Evolutionary conservation across 2,888 invertebrate genomes (phyloP), one percentile per base, ranked within the genome.

Genomic region (Gymnoscelis rufifasciata): DNA sequence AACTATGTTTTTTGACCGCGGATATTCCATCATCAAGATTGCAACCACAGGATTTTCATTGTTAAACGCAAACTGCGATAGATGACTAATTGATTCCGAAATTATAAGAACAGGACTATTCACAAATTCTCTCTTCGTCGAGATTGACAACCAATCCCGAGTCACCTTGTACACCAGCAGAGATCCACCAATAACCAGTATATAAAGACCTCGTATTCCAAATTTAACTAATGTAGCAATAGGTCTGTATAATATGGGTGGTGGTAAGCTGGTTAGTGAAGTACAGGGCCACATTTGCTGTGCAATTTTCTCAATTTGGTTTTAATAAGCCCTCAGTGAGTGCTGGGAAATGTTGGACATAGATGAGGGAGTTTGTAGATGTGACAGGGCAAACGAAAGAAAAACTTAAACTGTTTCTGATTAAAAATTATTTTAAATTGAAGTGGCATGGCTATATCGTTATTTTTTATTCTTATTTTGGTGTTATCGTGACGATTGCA

Each of bases 241-340:
- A 54, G 73, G 42, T 71, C 76, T 54, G 53, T 51, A 48, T 52
- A 57, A 43, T 48, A 38, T 68, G 69, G 75, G 13, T 5, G 7
- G 7, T 15, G 43, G 54, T 84, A 79, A 81, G 82, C 74, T 70
- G 70, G 83, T 83, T 84, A 83, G 67, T 61, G 59, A 73, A 74
- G 71, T 68, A 74, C 66, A 73, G 78, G 74, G 83, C 78, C 82
- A 78, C 84, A 86, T 87, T 87, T 83, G 86, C 81, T 68, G 72
- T 78, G 81, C 83, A 87, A 84, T 87, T 87, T 86, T 83, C 78
- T 80, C 81, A 87, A 86, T 87, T 83, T 81, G 80, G 81, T 83
- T 83, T 83, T 84, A 87, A 86, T 86, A 86, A 87, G 77, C 83
- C 74, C 70, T 72, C 51, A 37, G 43, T 41, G 67, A 77, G 79